These are phyloP conservation scores for Papilio helenus DNA, from an alignment of 1,140 invertebrate species.

Conservation along the genomic window DNA sequence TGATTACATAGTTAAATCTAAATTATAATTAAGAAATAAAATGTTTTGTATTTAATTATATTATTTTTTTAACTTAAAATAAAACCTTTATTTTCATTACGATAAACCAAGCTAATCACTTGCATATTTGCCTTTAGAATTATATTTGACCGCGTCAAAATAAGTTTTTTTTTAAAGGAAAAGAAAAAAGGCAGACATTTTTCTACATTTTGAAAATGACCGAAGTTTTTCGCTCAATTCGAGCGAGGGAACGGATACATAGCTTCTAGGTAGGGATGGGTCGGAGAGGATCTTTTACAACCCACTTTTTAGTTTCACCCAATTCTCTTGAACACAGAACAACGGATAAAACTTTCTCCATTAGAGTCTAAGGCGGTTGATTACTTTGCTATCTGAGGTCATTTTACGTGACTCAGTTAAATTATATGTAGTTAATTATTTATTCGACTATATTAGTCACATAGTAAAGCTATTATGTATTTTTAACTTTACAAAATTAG, in stretches of 20 bases:
- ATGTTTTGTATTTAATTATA: not conserved
- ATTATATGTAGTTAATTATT: conserved; percentile 11
- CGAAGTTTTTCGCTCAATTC: not conserved
- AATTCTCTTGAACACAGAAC: conserved; percentile 51
- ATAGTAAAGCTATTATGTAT: not conserved
- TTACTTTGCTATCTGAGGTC: conserved; percentile 25
- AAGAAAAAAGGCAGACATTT: not conserved
- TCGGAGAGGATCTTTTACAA: conserved; percentile 50
- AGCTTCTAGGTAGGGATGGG: conserved; percentile 8
- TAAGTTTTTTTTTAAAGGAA: not conserved
- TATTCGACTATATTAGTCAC: not conserved
- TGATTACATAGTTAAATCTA: not conserved
- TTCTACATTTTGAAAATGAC: conserved; percentile 12
- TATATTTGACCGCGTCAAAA: conserved; percentile 1
- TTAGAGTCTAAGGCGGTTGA: conserved; percentile 39
- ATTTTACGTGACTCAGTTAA: not conserved
- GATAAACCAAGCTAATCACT: not conserved
- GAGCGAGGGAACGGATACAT: not conserved
- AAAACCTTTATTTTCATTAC: not conserved
- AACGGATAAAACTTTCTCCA: conserved; percentile 49
- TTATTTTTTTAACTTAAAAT: not conserved
- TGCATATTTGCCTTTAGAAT: not conserved
- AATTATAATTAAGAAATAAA: not conserved
- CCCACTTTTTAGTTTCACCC: conserved; percentile 57
- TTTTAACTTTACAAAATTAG: not conserved